Evolutionary conservation across 2,113 vertebrate species (phyloP).

Genomic region (Symphodus melops): DNA sequence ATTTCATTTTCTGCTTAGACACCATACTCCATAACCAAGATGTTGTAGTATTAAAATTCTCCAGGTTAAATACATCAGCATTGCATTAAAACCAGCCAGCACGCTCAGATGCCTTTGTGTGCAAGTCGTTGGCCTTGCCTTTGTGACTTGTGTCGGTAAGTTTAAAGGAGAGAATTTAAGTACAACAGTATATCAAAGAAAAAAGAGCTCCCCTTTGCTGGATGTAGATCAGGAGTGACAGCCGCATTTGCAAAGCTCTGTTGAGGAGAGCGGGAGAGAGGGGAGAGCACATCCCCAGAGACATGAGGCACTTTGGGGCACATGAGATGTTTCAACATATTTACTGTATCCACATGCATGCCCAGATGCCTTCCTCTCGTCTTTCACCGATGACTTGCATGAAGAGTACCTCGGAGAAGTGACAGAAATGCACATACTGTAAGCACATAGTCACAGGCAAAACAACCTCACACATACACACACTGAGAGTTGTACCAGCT

Average conservation of each 20-base stretch:
- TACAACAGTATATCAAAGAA: conserved; percentile 40
- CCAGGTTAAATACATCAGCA: conserved; percentile 44
- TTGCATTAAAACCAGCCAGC: conserved; percentile 21
- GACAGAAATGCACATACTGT: conserved; percentile 1
- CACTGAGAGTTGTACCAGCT: conserved; percentile 23
- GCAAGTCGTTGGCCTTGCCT: conserved; percentile 41
- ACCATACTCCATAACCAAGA: conserved; percentile 33
- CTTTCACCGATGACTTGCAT: conserved; percentile 19
- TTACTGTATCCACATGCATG: conserved; percentile 26
- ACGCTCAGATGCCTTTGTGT: background rate
- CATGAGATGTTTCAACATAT: conserved; percentile 47
- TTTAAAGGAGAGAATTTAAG: conserved; percentile 44
- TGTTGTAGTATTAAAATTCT: conserved; percentile 38
- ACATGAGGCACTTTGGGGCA: conserved; percentile 45
- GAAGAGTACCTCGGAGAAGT: conserved; percentile 4
- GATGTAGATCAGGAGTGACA: conserved; percentile 70
- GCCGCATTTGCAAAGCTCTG: conserved; percentile 49
- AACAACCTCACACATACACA: background rate
- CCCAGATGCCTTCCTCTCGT: conserved; percentile 15
- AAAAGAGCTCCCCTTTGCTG: conserved; percentile 24
- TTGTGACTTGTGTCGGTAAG: conserved; percentile 25
- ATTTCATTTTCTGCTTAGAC: background rate
- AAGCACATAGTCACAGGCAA: background rate
- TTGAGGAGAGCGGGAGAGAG: conserved; percentile 31
- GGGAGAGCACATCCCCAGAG: conserved; percentile 44